Conservation (phyloP, 2,113 vertebrate species). For the Fregetta grallaria region DNA sequence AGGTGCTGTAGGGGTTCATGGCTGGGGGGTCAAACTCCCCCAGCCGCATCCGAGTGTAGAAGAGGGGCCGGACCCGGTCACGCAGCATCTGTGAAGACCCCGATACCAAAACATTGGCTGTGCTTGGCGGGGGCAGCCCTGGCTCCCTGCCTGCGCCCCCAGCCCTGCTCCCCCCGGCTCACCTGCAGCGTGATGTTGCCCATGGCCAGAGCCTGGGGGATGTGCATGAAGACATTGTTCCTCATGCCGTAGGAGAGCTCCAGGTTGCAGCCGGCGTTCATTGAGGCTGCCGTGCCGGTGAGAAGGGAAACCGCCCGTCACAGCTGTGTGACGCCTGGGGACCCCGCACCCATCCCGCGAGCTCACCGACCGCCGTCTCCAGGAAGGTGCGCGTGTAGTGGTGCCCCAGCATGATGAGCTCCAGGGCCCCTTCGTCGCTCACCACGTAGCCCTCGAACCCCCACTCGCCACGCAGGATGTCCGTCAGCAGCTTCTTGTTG, state of each 20-base stretch:
- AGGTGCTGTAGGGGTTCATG: constrained; percentile 66
- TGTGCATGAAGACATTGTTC: constrained; percentile 56
- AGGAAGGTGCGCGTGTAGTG: constrained; percentile 56
- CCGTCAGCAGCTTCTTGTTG: constrained; percentile 64
- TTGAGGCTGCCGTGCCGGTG: not conserved
- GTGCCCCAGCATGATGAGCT: constrained; percentile 64
- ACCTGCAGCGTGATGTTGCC: constrained; percentile 69
- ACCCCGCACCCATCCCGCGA: fast-evolving
- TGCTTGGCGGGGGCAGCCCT: not conserved
- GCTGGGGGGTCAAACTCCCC: constrained; percentile 69
- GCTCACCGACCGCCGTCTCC: constrained; percentile 64
- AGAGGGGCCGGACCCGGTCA: constrained; percentile 58
- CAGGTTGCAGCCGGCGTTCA: constrained; percentile 66
- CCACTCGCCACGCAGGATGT: constrained; percentile 70
- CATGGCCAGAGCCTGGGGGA: constrained; percentile 46
- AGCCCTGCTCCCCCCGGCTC: fast-evolving
- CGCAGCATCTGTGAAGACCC: constrained; percentile 35
- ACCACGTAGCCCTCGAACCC: constrained; percentile 70
- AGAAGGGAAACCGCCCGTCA: not conserved
- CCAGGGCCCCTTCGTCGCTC: constrained; percentile 68
- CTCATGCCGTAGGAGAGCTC: constrained; percentile 46
- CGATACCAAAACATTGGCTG: fast-evolving
- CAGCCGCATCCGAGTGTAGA: constrained; percentile 64
- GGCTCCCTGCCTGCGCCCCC: fast-evolving
- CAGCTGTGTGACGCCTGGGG: fast-evolving